Evolutionary conservation across 1,140 invertebrate genomes (phyloP).

Genomic region (Chlorops oryzae): DNA sequence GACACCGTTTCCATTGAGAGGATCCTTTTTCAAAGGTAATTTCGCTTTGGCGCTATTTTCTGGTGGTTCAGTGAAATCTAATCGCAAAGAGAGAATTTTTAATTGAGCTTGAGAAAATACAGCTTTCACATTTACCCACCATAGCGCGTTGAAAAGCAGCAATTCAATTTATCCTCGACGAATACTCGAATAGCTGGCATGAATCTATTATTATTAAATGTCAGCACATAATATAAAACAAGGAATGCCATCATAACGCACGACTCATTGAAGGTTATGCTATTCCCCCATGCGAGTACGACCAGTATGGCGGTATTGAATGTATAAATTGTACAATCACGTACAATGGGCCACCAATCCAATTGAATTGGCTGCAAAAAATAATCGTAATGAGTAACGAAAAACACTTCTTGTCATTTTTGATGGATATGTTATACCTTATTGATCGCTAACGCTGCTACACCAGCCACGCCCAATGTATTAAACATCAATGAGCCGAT

Average conservation of each 20-base stretch:
- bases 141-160: constrained; percentile 42
- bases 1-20: constrained; percentile 35
- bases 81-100: background rate
- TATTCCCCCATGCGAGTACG: constrained; percentile 70
- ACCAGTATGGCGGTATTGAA: constrained; percentile 70
- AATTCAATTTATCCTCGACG: constrained; percentile 44
- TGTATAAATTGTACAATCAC: constrained; percentile 78
- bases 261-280: constrained; percentile 74
- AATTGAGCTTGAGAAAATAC: background rate
- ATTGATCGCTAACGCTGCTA: constrained; percentile 70
- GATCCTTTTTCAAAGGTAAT: constrained; percentile 41
- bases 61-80: constrained; percentile 41
- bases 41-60: constrained; percentile 46
- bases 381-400: background rate
- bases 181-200: constrained; percentile 40
- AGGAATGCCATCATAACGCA: constrained; percentile 62
- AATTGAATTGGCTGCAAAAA: constrained; percentile 68
- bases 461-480: constrained; percentile 75
- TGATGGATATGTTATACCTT: constrained; percentile 50
- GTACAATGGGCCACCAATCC: constrained; percentile 74
- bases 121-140: constrained; percentile 24
- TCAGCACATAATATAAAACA: constrained; percentile 59
- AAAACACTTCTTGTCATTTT: background rate
- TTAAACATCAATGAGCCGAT: constrained; percentile 86
- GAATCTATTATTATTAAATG: constrained; percentile 55